These are phyloP conservation scores for Augochlorella aurata DNA, from an alignment of 2,888 invertebrate species.

Conservation along the genomic window DNA sequence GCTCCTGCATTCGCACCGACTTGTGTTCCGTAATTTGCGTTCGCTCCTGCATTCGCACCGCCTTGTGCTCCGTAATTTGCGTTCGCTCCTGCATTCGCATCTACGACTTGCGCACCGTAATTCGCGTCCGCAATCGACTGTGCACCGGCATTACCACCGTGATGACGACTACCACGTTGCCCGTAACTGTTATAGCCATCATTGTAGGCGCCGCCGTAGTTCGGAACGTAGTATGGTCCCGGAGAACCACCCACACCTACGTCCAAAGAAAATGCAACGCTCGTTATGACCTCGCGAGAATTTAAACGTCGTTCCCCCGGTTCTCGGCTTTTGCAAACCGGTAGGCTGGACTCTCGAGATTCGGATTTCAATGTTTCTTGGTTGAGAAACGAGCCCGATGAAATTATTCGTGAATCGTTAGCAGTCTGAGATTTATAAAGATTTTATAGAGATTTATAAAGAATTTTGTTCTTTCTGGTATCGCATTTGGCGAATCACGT, in stretches of 20 bases:
- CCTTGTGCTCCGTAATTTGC: slow-evolving; percentile 53
- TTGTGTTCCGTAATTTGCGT: slow-evolving; percentile 52
- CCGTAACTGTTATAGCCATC: slow-evolving; percentile 18
- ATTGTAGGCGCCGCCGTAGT: slow-evolving; percentile 4
- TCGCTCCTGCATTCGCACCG: slow-evolving; percentile 48
- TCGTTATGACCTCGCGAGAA: slow-evolving; percentile 16
- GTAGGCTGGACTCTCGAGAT: background rate
- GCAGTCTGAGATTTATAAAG: too few relatives aligned
- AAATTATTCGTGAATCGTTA: background rate
- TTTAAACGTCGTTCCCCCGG: too few relatives aligned
- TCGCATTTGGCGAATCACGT: too few relatives aligned
- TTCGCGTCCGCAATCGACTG: slow-evolving; percentile 44
- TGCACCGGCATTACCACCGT: slow-evolving; percentile 57
- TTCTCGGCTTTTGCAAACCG: background rate
- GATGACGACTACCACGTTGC: slow-evolving; percentile 33
- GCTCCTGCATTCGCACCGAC: slow-evolving; percentile 49
- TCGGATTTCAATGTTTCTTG: background rate
- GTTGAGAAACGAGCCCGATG: background rate
- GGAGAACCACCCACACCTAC: slow-evolving; percentile 46
- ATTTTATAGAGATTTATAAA: too few relatives aligned
- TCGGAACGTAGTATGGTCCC: slow-evolving; percentile 20
- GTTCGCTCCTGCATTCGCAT: slow-evolving; percentile 43
- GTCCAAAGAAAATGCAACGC: slow-evolving; percentile 45
- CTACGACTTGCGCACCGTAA: slow-evolving; percentile 6
- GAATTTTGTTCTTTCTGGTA: too few relatives aligned